phyloP scores from a whole-genome alignment of 2,888 invertebrate genomes.

The Plebejus melissa region DNA sequence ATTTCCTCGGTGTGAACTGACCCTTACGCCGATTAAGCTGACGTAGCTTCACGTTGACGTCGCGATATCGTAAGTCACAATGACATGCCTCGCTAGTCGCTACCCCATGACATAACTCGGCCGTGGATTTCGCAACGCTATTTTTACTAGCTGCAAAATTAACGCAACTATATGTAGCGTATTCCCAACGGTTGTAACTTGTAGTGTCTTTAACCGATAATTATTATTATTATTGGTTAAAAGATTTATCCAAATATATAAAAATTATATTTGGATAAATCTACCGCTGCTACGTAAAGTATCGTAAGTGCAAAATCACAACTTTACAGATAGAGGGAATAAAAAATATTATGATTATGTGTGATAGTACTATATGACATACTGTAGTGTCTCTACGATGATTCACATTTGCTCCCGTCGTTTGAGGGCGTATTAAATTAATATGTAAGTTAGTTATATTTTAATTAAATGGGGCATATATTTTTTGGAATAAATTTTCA shows the following conservation, averaged over 20 bases:
- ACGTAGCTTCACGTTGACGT: neutral
- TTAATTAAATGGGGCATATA: neutral
- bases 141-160: constrained; percentile 68
- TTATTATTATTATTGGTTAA: constrained; percentile 53
- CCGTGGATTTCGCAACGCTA: constrained; percentile 73
- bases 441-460: neutral
- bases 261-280: constrained; percentile 38
- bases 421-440: too few relatives aligned
- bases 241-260: too few relatives aligned
- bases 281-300: too few relatives aligned
- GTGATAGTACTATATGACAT: too few relatives aligned
- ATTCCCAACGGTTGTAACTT: constrained; percentile 54
- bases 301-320: too few relatives aligned
- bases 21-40: neutral
- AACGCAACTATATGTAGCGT: constrained; percentile 57
- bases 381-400: too few relatives aligned
- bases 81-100: constrained; percentile 34
- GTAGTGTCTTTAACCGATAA: constrained; percentile 74
- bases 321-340: too few relatives aligned
- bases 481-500: neutral
- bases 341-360: too few relatives aligned
- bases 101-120: constrained; percentile 72
- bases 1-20: neutral
- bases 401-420: too few relatives aligned
- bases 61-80: constrained; percentile 4